Evolutionary conservation across 2,888 invertebrate species (phyloP).

Genomic region (Seladonia tumulorum): DNA sequence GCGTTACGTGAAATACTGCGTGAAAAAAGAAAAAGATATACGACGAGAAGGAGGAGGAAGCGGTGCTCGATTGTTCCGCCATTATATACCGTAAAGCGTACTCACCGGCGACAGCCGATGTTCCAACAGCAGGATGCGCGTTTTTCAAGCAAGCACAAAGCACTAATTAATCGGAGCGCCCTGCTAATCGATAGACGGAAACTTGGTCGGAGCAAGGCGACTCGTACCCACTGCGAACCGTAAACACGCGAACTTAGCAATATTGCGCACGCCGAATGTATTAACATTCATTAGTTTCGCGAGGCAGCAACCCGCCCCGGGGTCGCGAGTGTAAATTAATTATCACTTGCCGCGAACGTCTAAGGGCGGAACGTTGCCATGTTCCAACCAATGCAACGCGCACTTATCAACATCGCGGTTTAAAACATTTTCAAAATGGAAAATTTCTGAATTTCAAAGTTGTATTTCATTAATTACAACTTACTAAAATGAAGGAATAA

Average conservation of each 20-base stretch:
- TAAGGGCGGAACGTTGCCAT: neutral
- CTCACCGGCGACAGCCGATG: neutral
- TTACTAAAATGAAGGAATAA: no score
- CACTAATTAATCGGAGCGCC: conserved; percentile 21
- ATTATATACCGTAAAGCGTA: neutral
- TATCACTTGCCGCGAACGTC: conserved; percentile 31
- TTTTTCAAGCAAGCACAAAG: conserved; percentile 1
- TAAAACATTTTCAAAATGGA: neutral
- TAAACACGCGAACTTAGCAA: conserved; percentile 29
- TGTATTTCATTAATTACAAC: no score
- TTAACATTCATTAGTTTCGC: conserved; percentile 42
- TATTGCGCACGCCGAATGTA: conserved; percentile 24
- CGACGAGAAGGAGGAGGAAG: neutral
- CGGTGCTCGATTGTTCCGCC: conserved; percentile 3
- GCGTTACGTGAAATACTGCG: neutral
- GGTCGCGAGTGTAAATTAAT: conserved; percentile 46
- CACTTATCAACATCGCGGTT: neutral
- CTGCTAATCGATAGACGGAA: neutral
- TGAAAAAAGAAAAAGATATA: neutral
- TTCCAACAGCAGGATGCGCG: neutral
- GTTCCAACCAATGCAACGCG: neutral
- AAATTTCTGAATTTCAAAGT: neutral
- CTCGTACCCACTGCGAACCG: neutral
- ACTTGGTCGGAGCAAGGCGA: neutral
- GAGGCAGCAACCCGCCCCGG: neutral